A percentile compares a stretch with the other conserved stretches of the same genome.
phyloP scores from a whole-genome alignment of 2,888 invertebrate species.

The Helleia helle region DNA sequence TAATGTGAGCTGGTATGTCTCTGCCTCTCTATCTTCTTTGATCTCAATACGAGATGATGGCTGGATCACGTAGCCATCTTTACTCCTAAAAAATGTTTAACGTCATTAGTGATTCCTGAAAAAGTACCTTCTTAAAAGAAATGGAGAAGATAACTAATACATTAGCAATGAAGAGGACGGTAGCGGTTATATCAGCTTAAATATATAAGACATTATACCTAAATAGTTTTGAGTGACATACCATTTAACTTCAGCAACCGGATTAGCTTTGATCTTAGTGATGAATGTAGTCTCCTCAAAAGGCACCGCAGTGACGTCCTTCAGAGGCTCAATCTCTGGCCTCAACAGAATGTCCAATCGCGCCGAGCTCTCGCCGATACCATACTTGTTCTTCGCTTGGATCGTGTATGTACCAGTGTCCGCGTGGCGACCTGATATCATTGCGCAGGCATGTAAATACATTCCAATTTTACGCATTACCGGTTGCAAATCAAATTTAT shows the following conservation, averaged over 20 bases:
- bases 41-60: slow-evolving; percentile 73
- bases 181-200: too few relatives aligned
- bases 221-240: slow-evolving; percentile 25
- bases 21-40: slow-evolving; percentile 75
- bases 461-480: too few relatives aligned
- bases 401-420: slow-evolving; percentile 90
- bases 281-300: slow-evolving; percentile 86
- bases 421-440: slow-evolving; percentile 73
- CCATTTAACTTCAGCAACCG: slow-evolving; percentile 92
- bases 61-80: slow-evolving; percentile 76
- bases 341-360: slow-evolving; percentile 84
- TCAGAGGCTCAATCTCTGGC: slow-evolving; percentile 85
- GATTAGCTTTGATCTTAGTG: slow-evolving; percentile 90
- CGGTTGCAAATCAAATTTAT: too few relatives aligned
- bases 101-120: too few relatives aligned
- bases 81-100: slow-evolving; percentile 59
- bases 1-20: slow-evolving; percentile 80
- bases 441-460: too few relatives aligned
- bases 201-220: too few relatives aligned
- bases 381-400: slow-evolving; percentile 86
- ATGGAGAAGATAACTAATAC: too few relatives aligned
- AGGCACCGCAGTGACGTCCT: slow-evolving; percentile 82
- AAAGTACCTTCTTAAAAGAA: too few relatives aligned
- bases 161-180: too few relatives aligned
- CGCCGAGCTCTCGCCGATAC: slow-evolving; percentile 81